Evolutionary conservation across 2,888 invertebrate species (phyloP), one percentile per base, ranked within the genome.

Genomic region (Drosophila mimica): DNA sequence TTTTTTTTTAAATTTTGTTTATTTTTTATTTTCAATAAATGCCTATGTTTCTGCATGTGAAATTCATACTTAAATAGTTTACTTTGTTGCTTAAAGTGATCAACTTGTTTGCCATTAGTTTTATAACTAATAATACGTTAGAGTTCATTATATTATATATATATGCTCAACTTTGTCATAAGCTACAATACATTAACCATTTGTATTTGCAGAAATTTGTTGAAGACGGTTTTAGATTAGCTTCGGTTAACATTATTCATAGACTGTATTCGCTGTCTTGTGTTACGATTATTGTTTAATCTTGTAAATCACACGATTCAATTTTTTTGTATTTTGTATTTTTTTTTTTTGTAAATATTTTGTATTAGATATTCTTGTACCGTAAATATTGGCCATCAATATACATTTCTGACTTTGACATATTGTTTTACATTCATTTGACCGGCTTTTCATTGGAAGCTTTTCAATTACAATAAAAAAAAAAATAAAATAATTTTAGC

Each of bases 271-370:
- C 90, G 90, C 90, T 87, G 90, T 87, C 83, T 87, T 83, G 86
- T 81, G 82, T 87, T 86, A 85, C 89, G 70, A 78, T 87, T 87
- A 87, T 87, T 90, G 90, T 87, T 89, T 69, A 76, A 72, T 63
- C 76, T 79, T 77, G 69, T 65, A 65, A 73, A 84, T 87, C 85
- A 85, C 81, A 83, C 80, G 62, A 75, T 70, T 77, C 56, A 58
- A 63, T 70, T 63, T 43, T 67, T n/a, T 6, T 25, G 25, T 25
- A 2, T 13, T 5, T 17, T n/a, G n/a, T n/a, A n/a, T 17, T 36
- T 0, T 40, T 46, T 25, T 28, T 36, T 25, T 34, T 28, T 81
- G 68, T 86, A 79, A 71, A 89, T 76, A 83, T 86, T 79, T 57
- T 70, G 56, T 69, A 53, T 79, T 74, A 36, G 31, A 65, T 70